Percentiles rank a stretch among this genome's conserved stretches.
Conservation (phyloP, 2,797 vertebrate species). For the Rhinichthys osculus region DNA sequence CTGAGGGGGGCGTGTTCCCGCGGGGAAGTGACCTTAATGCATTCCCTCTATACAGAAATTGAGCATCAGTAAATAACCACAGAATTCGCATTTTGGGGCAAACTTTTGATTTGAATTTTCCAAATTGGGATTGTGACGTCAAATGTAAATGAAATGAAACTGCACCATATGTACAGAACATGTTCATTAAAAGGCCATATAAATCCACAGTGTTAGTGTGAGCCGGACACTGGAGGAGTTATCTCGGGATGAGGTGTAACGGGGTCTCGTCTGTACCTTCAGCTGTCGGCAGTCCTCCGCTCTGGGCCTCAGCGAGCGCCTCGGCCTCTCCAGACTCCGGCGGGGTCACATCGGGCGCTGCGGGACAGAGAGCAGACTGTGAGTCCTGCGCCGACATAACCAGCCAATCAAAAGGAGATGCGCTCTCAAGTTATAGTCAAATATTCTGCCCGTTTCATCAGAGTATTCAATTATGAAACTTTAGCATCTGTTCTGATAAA, state of each 20-base stretch:
- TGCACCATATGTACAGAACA: not conserved
- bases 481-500: not conserved
- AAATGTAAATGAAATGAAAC: not conserved
- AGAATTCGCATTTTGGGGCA: not conserved
- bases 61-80: not conserved
- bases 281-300: constrained; percentile 79
- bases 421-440: not conserved
- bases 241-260: not conserved
- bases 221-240: not conserved
- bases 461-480: not conserved
- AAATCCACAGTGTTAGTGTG: not conserved
- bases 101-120: not conserved
- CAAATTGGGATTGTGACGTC: not conserved
- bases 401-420: not conserved
- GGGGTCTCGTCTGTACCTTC: constrained; percentile 73
- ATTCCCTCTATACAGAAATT: not conserved
- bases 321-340: constrained; percentile 76
- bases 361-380: constrained; percentile 33
- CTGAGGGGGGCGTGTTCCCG: too few relatives aligned
- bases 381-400: constrained; percentile 24
- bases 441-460: not conserved
- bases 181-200: not conserved
- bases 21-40: too few relatives aligned
- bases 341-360: constrained; percentile 76
- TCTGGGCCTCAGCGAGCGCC: constrained; percentile 76